phyloP scores from a whole-genome alignment of 2,888 invertebrate species.

The Emmelina monodactyla region DNA sequence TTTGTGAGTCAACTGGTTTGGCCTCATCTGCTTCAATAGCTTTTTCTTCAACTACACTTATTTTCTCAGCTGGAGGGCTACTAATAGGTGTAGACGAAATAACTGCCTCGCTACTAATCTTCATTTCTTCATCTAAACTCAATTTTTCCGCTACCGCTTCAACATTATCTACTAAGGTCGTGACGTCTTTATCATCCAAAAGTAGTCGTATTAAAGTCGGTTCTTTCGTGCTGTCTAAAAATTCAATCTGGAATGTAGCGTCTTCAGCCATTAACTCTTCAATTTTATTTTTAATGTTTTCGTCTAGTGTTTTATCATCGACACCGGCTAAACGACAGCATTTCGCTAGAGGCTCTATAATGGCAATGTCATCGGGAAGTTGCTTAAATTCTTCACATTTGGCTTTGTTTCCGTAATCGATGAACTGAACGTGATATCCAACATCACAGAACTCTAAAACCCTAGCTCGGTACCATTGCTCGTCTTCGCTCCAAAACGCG shows the following conservation, averaged over 20 bases:
- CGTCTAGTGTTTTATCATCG: constrained; percentile 48
- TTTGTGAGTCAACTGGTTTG: not conserved
- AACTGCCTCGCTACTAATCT: not conserved
- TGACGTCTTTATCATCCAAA: constrained; percentile 56
- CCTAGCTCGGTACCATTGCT: constrained; percentile 72
- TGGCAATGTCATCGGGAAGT: constrained; percentile 67
- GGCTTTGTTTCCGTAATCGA: constrained; percentile 76
- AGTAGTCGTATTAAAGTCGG: constrained; percentile 67
- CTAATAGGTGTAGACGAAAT: not conserved
- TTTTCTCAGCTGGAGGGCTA: not conserved
- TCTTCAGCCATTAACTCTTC: constrained; percentile 38
- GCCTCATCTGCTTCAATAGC: not conserved
- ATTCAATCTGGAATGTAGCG: constrained; percentile 64
- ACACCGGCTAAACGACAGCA: constrained; percentile 67
- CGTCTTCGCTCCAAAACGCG: constrained; percentile 71
- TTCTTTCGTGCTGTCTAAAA: constrained; percentile 65
- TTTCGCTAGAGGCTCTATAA: constrained; percentile 67
- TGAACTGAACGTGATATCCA: constrained; percentile 68
- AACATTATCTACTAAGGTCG: constrained; percentile 17
- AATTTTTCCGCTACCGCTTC: not conserved
- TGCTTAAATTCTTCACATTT: constrained; percentile 65
- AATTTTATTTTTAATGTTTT: constrained; percentile 36
- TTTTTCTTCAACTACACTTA: not conserved
- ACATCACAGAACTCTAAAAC: constrained; percentile 66
- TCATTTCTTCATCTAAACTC: not conserved